These are phyloP conservation scores for Apis cerana DNA, from an alignment of 1,140 invertebrate species.

Conservation along the genomic window DNA sequence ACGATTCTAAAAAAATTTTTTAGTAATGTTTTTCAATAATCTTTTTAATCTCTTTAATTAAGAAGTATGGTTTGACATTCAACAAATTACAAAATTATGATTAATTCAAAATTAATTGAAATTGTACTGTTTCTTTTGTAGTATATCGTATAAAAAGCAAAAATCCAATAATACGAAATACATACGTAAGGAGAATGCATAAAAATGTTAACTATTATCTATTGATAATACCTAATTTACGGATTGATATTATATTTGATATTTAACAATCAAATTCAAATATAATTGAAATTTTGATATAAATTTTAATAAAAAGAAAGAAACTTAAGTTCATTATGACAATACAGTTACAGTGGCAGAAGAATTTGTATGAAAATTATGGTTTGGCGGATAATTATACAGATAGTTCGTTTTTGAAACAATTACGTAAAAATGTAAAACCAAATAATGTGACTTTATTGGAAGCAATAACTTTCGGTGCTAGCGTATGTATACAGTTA, in stretches of 20 bases:
- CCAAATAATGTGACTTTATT: conserved; percentile 85
- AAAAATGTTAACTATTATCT: not conserved
- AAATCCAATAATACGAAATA: not conserved
- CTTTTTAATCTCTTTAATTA: not conserved
- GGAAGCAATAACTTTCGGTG: conserved; percentile 86
- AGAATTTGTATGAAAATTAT: conserved; percentile 94
- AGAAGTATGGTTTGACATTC: not conserved
- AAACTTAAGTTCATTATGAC: conserved; percentile 19
- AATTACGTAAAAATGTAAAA: conserved; percentile 92
- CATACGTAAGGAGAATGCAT: not conserved
- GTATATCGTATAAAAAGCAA: not conserved
- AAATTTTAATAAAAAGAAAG: not conserved
- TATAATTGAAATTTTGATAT: not conserved
- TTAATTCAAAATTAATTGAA: conserved; percentile 2
- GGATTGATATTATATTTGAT: not conserved
- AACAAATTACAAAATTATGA: not conserved
- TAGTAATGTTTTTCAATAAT: not conserved
- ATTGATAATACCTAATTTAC: too few relatives aligned
- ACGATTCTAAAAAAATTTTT: not conserved
- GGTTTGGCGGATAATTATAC: conserved; percentile 96
- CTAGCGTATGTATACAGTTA: conserved; percentile 87
- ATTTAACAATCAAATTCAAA: conserved; percentile 1
- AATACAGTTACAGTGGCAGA: conserved; percentile 84
- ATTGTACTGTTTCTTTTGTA: not conserved
- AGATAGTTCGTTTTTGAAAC: conserved; percentile 91